These are phyloP conservation scores for Hypothenemus hampei DNA, from an alignment of 1,140 invertebrate species.

Conservation along the genomic window DNA sequence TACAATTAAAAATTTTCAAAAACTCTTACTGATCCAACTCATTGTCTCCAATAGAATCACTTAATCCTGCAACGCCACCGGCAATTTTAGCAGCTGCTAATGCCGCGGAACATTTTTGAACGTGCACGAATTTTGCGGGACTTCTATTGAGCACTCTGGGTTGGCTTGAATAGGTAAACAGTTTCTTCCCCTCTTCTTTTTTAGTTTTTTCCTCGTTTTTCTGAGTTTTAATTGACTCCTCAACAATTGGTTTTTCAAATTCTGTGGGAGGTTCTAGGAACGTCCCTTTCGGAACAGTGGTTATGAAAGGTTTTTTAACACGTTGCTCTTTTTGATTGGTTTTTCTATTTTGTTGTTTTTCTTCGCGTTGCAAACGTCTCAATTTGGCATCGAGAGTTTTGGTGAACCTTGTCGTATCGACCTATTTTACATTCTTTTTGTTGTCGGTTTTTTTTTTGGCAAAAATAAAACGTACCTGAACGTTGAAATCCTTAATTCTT, in stretches of 20 bases:
- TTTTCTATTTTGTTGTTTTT: conserved; percentile 48
- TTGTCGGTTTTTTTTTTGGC: neutral
- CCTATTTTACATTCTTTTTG: neutral
- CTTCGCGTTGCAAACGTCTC: conserved; percentile 55
- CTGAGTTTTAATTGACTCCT: conserved; percentile 39
- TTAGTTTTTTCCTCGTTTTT: conserved; percentile 43
- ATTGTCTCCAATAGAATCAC: conserved; percentile 15
- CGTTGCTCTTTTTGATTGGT: conserved; percentile 35
- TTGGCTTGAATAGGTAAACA: conserved; percentile 57
- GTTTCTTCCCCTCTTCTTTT: conserved; percentile 47
- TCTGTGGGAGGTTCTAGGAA: conserved; percentile 73
- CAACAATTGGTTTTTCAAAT: conserved; percentile 47
- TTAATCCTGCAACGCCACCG: conserved; percentile 32
- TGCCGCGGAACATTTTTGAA: conserved; percentile 40
- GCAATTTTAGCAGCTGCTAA: conserved; percentile 34
- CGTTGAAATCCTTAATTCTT: conserved; percentile 38
- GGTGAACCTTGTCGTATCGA: conserved; percentile 53
- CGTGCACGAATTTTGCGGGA: conserved; percentile 21
- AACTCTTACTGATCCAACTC: conserved; percentile 13
- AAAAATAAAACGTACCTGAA: conserved; percentile 34
- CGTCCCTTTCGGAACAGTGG: conserved; percentile 70
- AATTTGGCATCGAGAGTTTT: conserved; percentile 58
- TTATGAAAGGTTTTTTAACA: conserved; percentile 66
- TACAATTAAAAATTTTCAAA: too few species aligned
- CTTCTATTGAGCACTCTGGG: conserved; percentile 44